Evolutionary conservation across 2,113 vertebrate genomes (phyloP).

Genomic region (Aldabrachelys gigantea): DNA sequence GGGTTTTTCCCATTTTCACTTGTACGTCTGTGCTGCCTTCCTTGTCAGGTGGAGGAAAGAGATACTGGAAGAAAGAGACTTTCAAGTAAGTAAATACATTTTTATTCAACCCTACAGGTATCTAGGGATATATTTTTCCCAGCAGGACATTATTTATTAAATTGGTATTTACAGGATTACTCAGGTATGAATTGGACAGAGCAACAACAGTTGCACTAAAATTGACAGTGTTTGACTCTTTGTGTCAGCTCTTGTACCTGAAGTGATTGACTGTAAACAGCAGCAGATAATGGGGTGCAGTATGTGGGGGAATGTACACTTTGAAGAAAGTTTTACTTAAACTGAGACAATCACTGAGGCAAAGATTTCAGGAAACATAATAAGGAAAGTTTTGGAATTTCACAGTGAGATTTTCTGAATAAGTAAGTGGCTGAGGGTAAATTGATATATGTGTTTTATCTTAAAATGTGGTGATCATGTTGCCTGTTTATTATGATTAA

Average conservation of each 20-base stretch:
- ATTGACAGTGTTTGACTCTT: neutral
- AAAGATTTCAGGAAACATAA: neutral
- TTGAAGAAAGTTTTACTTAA: neutral
- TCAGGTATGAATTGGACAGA: neutral
- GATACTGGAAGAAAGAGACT: slow-evolving; percentile 88
- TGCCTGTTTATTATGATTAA: neutral
- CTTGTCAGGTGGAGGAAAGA: slow-evolving; percentile 93
- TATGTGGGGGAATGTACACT: neutral
- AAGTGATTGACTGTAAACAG: neutral
- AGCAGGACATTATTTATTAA: neutral
- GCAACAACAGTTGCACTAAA: neutral
- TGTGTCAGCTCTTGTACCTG: neutral
- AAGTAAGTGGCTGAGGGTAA: neutral
- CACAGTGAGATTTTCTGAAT: neutral
- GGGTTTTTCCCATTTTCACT: slow-evolving; percentile 97
- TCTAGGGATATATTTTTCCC: neutral
- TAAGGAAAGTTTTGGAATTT: neutral
- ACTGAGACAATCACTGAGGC: neutral
- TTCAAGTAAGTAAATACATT: slow-evolving; percentile 86
- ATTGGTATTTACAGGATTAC: neutral
- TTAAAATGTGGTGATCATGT: neutral
- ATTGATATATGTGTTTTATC: neutral
- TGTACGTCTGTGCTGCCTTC: slow-evolving; percentile 97
- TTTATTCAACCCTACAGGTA: neutral
- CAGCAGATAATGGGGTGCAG: neutral